A percentile compares a stretch with the other conserved stretches of the same genome.
These are phyloP conservation scores for Eupeodes luniger DNA, from an alignment of 2,888 invertebrate genomes.

Conservation along the genomic window DNA sequence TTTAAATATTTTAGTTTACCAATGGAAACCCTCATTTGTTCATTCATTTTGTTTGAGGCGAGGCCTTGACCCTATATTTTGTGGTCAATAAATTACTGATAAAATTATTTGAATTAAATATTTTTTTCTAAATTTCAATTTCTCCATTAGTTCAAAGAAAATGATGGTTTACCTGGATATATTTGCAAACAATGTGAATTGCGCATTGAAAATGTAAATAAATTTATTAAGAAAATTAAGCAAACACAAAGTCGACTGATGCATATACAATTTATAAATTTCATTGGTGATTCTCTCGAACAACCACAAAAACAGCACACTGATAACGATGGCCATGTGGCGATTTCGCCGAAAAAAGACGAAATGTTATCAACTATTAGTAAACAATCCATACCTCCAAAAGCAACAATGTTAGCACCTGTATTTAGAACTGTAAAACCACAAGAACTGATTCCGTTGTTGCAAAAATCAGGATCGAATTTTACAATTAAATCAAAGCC, in stretches of 20 bases:
- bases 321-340: not conserved
- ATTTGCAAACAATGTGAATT: not conserved
- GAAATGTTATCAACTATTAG: not conserved
- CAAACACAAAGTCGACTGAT: not conserved
- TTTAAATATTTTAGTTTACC: no score
- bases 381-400: not conserved
- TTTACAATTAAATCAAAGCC: not conserved
- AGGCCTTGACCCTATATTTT: no score
- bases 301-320: no score
- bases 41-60: no score
- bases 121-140: not conserved
- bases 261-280: not conserved
- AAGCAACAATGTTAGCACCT: not conserved
- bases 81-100: no score
- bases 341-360: not conserved
- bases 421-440: not conserved
- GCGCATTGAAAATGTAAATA: not conserved
- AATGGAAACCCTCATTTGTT: no score
- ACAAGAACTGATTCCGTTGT: not conserved
- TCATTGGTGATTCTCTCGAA: not conserved
- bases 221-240: not conserved
- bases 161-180: conserved; percentile 2
- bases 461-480: not conserved
- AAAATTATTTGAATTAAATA: not conserved
- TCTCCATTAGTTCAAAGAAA: not conserved